These are phyloP conservation scores for Gallinago undulata DNA, from an alignment of 2,113 vertebrate species.

Conservation along the genomic window DNA sequence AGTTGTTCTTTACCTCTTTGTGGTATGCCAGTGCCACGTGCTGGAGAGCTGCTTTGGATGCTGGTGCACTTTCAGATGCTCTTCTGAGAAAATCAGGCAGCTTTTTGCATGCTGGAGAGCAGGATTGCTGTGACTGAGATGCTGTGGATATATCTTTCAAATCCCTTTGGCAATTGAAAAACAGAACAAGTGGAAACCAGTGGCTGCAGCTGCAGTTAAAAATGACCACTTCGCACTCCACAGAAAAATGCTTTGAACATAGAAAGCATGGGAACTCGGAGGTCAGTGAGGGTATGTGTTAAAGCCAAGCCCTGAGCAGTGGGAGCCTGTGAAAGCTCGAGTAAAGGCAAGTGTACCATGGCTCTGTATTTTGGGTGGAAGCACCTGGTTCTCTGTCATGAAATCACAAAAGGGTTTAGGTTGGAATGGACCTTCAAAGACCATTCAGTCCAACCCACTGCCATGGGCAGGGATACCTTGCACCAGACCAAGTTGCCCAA, in stretches of 20 bases:
- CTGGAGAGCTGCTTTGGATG: neutral
- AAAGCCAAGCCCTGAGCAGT: neutral
- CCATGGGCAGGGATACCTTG: neutral
- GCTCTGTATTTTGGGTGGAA: neutral
- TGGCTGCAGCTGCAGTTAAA: neutral
- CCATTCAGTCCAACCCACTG: neutral
- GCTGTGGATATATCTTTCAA: neutral
- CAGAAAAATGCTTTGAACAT: neutral
- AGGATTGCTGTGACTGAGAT: neutral
- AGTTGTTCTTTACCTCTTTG: constrained; percentile 12
- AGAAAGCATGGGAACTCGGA: neutral
- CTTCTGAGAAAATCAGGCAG: neutral
- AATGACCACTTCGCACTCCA: neutral
- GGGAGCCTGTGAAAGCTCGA: neutral
- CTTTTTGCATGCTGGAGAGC: neutral
- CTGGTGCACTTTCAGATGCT: neutral
- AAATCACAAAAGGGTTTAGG: neutral
- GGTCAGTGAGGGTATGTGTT: neutral
- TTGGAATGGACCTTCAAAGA: neutral
- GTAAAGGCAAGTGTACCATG: neutral
- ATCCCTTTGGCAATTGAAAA: neutral
- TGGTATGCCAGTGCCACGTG: neutral
- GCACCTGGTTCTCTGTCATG: neutral
- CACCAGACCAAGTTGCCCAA: neutral
- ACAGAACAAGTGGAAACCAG: neutral